Conservation (phyloP, 2,113 vertebrate species). For the Epinephelus moara region DNA sequence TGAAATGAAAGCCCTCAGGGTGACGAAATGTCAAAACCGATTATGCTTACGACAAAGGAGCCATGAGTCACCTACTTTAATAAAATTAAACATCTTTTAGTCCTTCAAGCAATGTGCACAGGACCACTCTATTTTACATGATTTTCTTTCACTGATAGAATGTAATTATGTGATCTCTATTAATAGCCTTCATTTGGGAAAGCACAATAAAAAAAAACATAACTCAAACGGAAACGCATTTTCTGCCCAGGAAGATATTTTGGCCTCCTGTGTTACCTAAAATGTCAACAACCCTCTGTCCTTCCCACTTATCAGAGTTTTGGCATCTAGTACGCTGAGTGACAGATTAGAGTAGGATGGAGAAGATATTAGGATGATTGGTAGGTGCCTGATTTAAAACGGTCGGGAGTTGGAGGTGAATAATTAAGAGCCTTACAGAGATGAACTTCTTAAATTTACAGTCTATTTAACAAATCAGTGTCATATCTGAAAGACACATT, state of each 20-base stretch:
- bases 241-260: neutral
- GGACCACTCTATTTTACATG: constrained; percentile 4
- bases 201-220: constrained; percentile 8
- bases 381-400: constrained; percentile 15
- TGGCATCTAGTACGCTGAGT: neutral
- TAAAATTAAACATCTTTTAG: constrained; percentile 47
- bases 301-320: neutral
- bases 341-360: constrained; percentile 1
- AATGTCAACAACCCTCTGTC: neutral
- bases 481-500: neutral
- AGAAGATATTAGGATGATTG: neutral
- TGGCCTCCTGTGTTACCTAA: neutral
- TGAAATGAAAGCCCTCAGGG: constrained; percentile 39
- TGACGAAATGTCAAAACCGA: constrained; percentile 64
- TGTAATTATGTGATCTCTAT: constrained; percentile 3
- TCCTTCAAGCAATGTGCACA: neutral
- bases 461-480: neutral
- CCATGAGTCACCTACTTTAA: constrained; percentile 30
- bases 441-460: neutral
- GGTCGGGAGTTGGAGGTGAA: neutral
- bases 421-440: constrained; percentile 9
- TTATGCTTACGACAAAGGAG: constrained; percentile 52
- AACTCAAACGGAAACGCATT: neutral
- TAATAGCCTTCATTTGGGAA: constrained; percentile 20
- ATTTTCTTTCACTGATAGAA: neutral